Percentiles rank a stretch among this genome's conserved stretches.
phyloP scores from a whole-genome alignment of 2,797 vertebrate genomes.

The Microctenopoma lineatum region DNA sequence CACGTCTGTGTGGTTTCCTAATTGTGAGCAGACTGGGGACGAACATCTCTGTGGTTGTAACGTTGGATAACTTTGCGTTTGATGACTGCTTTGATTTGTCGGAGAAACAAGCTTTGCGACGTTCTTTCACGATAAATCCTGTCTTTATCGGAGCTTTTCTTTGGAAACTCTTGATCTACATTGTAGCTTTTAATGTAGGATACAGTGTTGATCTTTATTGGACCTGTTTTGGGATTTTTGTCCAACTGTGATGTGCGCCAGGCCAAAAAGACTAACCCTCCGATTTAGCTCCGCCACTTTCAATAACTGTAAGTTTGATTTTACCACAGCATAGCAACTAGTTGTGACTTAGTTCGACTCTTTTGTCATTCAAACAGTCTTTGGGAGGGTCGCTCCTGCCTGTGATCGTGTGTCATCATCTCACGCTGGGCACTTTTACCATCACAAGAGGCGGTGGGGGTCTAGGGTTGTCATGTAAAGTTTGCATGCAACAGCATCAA shows the following conservation, averaged over 20 bases:
- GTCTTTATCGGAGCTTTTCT: slow-evolving; percentile 10
- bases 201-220: not conserved
- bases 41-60: slow-evolving; percentile 24
- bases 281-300: slow-evolving; percentile 4
- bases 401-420: slow-evolving; percentile 76
- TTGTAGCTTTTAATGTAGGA: not conserved
- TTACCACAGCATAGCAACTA: slow-evolving; percentile 44
- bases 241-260: slow-evolving; percentile 18
- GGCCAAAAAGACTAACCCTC: not conserved
- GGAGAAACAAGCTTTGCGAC: slow-evolving; percentile 37
- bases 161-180: slow-evolving; percentile 18
- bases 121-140: slow-evolving; percentile 19
- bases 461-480: not conserved
- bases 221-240: not conserved
- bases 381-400: slow-evolving; percentile 71
- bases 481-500: not conserved
- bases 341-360: slow-evolving; percentile 68
- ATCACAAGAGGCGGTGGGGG: slow-evolving; percentile 56
- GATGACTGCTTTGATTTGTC: no score
- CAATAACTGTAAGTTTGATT: slow-evolving; percentile 21
- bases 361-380: slow-evolving; percentile 75
- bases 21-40: not conserved
- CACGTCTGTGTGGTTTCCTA: accelerated
- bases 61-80: slow-evolving; percentile 64
- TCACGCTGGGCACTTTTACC: slow-evolving; percentile 78